Evolutionary conservation across 2,888 invertebrate genomes (phyloP).

Genomic region (Palloptera scutellata): DNA sequence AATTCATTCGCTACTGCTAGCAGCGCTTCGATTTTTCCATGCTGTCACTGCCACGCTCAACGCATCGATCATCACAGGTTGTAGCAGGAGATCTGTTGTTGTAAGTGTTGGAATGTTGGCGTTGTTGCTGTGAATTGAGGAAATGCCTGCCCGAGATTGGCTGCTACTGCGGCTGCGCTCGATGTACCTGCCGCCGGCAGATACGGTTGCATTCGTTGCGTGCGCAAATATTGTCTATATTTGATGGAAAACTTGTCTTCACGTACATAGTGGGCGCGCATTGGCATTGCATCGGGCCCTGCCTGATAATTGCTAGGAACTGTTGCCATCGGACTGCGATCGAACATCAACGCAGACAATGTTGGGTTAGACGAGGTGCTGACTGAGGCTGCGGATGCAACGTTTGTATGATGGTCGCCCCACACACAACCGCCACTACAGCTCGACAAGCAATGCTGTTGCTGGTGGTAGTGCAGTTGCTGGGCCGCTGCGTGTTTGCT

Average conservation of each 20-base stretch:
- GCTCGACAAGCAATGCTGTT: conserved; percentile 47
- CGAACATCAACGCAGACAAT: conserved; percentile 53
- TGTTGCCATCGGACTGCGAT: conserved; percentile 65
- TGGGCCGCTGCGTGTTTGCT: conserved; percentile 26
- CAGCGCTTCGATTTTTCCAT: conserved; percentile 11
- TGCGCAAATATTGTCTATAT: conserved; percentile 69
- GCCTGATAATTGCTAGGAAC: conserved; percentile 66
- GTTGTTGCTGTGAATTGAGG: conserved; percentile 64
- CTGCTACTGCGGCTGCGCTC: conserved; percentile 63
- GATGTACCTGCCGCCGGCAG: conserved; percentile 65
- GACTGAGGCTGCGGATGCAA: conserved; percentile 40
- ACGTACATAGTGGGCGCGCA: conserved; percentile 44
- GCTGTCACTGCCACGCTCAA: neutral
- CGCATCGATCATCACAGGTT: conserved; percentile 67
- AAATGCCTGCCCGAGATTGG: conserved; percentile 63
- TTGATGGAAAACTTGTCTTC: conserved; percentile 65
- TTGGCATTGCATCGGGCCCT: conserved; percentile 63
- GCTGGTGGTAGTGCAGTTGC: conserved; percentile 57
- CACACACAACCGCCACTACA: conserved; percentile 47
- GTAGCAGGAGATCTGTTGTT: conserved; percentile 68
- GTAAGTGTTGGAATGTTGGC: conserved; percentile 65
- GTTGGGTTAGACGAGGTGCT: conserved; percentile 43
- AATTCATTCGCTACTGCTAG: conserved; percentile 6
- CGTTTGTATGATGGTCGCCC: conserved; percentile 48
- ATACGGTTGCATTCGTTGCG: conserved; percentile 70